These are phyloP conservation scores for Coelogynopora nodosa DNA, from an alignment of 2,888 invertebrate genomes.

Conservation along the genomic window DNA sequence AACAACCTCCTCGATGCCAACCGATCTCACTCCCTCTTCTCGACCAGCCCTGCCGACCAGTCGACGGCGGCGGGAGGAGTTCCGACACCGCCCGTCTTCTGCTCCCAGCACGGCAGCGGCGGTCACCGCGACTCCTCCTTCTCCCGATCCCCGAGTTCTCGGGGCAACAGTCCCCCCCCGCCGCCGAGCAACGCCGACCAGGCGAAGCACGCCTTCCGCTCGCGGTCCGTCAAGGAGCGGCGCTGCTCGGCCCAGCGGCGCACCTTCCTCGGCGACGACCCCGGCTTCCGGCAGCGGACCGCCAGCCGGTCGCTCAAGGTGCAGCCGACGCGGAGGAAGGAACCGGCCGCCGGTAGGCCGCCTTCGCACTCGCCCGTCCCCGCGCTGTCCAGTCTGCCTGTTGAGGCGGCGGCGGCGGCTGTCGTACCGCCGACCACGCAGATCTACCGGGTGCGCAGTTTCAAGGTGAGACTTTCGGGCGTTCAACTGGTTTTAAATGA, in stretches of 20 bases:
- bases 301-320: background rate
- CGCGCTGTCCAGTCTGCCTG: background rate
- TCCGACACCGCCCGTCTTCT: background rate
- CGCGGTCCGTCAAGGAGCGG: background rate
- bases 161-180: background rate
- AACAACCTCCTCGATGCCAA: background rate
- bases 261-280: background rate
- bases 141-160: background rate
- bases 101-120: no score
- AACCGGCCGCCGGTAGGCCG: background rate
- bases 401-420: background rate
- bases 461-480: no score
- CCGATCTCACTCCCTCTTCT: background rate
- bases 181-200: background rate
- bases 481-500: no score
- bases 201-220: background rate
- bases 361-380: background rate
- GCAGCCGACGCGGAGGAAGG: background rate
- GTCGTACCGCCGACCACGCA: background rate
- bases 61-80: no score
- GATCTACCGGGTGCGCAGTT: constrained; percentile 78
- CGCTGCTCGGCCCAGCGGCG: background rate
- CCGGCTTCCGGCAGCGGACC: background rate
- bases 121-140: background rate
- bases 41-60: background rate